Base-by-base conservation (phyloP, 1,140 invertebrate genomes). In the Psilanteris sp. region DNA sequence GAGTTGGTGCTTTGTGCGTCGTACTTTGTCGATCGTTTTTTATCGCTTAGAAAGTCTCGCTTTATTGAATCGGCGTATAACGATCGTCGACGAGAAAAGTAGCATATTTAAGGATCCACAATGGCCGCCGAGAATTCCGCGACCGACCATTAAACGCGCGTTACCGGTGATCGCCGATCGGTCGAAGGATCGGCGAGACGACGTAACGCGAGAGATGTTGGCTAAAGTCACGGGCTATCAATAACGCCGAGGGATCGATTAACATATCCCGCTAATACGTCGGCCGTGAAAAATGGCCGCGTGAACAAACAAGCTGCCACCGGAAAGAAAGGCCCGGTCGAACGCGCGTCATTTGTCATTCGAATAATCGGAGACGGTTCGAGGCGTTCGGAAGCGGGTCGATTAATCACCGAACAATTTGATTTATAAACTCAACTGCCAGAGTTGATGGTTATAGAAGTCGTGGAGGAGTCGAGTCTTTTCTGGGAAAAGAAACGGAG, bases 321-420 rank as follows among this genome's bases (percentile, higher is more conserved):
- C n/a, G 37, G 66, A 66, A 74, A n/a, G n/a, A n/a, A 64, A 66
- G 29, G 52, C 9, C 27, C 44, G 9, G 3, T 7, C 13, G 3
- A 15, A 44, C 32, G 22, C 10, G n/a, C 36, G 8, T 55, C 71
- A 66, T 74, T 74, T 67, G 52, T 74, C 71, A 67, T 48, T 26
- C 1, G 8, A 39, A 62, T 54, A 61, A 74, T 55, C 29, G 41
- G 15, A 9, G 52, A 66, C 52, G 16, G 29, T 48, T 73, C 43
- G 54, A 62, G 55, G 55, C 55, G 34, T 55, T 74, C 71, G 22
- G 62, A 74, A 74, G 71, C 67, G 32, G 20, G 11, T 61, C 62
- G 62, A 74, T 74, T 74, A 52, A 74, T 74, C 70, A 73, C 37
- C 27, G 13, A 13, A 46, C 54, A 67, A 67, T 74, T 67, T 61